phyloP scores from a whole-genome alignment of 2,113 vertebrate genomes.

The Pleuronectes platessa region DNA sequence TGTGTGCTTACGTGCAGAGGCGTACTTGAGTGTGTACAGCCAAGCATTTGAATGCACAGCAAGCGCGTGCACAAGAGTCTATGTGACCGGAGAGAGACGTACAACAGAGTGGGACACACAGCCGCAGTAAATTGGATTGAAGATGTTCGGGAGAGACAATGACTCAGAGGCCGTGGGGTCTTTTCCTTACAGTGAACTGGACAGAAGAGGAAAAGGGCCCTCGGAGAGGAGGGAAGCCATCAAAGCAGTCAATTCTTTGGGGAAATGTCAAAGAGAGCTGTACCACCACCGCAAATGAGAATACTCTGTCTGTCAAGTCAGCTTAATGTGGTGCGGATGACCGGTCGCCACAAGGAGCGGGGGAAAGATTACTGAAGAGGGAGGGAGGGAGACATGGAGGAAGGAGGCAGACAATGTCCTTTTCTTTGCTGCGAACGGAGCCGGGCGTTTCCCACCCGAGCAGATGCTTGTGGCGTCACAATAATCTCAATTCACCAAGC shows the following conservation, averaged over 20 bases:
- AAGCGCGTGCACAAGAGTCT: neutral
- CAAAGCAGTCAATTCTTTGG: slow-evolving; percentile 55
- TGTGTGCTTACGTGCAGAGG: neutral
- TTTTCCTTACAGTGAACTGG: slow-evolving; percentile 45
- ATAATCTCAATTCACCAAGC: slow-evolving; percentile 54
- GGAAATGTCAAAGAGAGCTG: slow-evolving; percentile 65
- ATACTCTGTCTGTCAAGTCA: slow-evolving; percentile 56
- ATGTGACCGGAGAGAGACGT: slow-evolving; percentile 19
- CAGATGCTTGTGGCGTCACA: slow-evolving; percentile 44
- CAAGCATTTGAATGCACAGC: slow-evolving; percentile 17
- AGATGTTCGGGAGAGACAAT: slow-evolving; percentile 22
- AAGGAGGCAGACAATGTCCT: slow-evolving; percentile 31
- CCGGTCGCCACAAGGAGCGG: slow-evolving; percentile 30
- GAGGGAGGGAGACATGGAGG: slow-evolving; percentile 3
- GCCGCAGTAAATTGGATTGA: slow-evolving; percentile 63
- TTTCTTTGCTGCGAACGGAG: slow-evolving; percentile 36
- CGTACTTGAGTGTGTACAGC: slow-evolving; percentile 6
- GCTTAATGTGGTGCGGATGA: slow-evolving; percentile 31
- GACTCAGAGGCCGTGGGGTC: slow-evolving; percentile 19
- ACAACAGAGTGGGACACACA: slow-evolving; percentile 35
- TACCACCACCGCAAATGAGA: slow-evolving; percentile 58
- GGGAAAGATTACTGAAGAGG: slow-evolving; percentile 18
- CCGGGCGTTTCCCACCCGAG: neutral
- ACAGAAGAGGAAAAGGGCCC: slow-evolving; percentile 45
- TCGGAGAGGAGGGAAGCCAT: slow-evolving; percentile 47